Conservation (phyloP, 30 jellyfish, hydroid and myxozoan species). For the Calvadosia cruxmelitensis region DNA sequence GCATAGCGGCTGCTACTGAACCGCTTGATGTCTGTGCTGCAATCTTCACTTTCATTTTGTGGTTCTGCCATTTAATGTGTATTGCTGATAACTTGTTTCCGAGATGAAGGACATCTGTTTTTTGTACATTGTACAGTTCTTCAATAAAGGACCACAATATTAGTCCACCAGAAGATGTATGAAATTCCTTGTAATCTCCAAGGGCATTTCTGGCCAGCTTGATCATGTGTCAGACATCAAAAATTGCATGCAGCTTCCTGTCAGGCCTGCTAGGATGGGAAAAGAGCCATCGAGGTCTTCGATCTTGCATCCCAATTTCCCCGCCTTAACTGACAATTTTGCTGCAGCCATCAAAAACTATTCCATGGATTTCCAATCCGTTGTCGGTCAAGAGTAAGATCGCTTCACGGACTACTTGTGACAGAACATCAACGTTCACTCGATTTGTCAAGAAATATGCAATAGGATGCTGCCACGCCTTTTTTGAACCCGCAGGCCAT, state of each 20-base stretch:
- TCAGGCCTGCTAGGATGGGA: constrained; percentile 8
- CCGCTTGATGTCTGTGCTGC: constrained; percentile 20
- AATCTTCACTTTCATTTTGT: constrained; percentile 6
- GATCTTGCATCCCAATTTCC: constrained; percentile 25
- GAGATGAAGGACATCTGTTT: constrained; percentile 10
- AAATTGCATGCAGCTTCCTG: constrained; percentile 3
- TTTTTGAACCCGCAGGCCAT: constrained; percentile 24
- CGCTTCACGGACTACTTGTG: constrained; percentile 7
- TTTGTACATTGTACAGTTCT: constrained; percentile 11
- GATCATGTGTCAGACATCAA: constrained; percentile 26
- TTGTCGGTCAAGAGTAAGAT: constrained; percentile 16
- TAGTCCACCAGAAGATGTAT: constrained; percentile 6
- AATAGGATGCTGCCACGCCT: constrained; percentile 19
- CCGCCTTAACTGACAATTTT: neutral
- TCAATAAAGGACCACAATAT: constrained; percentile 16
- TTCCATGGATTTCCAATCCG: constrained; percentile 13
- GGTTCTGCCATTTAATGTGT: constrained; percentile 6
- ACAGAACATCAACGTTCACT: constrained; percentile 10
- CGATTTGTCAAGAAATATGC: constrained; percentile 14
- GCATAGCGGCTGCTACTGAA: constrained; percentile 33
- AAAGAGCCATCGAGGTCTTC: constrained; percentile 11
- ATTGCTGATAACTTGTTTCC: constrained; percentile 17
- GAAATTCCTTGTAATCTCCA: constrained; percentile 15
- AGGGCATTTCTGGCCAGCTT: constrained; percentile 29
- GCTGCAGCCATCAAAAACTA: constrained; percentile 26